Percentiles rank a stretch among this genome's conserved stretches.
phyloP scores from a whole-genome alignment of 2,113 vertebrate genomes.

The Tiliqua scincoides region DNA sequence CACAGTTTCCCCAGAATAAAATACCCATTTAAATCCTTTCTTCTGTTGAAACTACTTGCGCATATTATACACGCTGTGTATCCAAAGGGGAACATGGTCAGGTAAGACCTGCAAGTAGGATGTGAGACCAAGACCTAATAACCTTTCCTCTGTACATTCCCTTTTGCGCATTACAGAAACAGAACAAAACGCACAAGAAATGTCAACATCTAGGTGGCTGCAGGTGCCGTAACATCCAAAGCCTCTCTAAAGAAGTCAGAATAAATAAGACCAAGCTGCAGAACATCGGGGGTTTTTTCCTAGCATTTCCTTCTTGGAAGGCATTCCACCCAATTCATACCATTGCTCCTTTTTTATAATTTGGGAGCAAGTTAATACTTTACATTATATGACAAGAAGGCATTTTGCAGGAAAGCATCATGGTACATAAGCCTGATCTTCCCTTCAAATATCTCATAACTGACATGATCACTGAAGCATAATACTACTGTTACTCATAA shows the following conservation, averaged over 20 bases:
- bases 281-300: not conserved
- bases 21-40: not conserved
- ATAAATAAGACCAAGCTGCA: not conserved
- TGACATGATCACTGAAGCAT: too few relatives aligned
- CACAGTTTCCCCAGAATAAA: not conserved
- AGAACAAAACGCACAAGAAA: not conserved
- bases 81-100: not conserved
- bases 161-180: not conserved
- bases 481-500: too few relatives aligned
- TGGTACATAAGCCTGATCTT: not conserved
- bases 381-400: not conserved
- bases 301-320: not conserved
- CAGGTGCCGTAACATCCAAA: not conserved
- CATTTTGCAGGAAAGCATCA: not conserved
- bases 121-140: not conserved
- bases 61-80: not conserved
- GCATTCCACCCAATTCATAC: not conserved
- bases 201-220: not conserved
- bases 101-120: not conserved
- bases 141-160: not conserved
- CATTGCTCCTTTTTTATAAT: not conserved
- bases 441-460: not conserved
- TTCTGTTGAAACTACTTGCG: not conserved
- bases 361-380: too few relatives aligned
- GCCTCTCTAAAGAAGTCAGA: not conserved